Evolutionary conservation across 2,113 vertebrate species (phyloP), one percentile per base, ranked within the genome.

Genomic region (Peromyscus polionotus): DNA sequence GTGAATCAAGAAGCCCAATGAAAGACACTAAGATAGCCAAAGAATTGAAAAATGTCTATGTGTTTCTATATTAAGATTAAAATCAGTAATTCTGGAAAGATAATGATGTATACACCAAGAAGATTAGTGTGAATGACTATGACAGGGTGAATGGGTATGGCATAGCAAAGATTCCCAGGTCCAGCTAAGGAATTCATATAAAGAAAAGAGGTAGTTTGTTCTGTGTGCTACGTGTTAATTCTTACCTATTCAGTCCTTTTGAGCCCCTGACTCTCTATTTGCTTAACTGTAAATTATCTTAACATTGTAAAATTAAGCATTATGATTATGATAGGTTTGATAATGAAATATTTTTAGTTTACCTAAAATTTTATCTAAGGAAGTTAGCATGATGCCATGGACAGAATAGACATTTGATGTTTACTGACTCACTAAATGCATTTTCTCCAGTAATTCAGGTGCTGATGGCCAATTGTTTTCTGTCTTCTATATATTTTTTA

Each of bases 201-300:
- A 91, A 6, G 77, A 13, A 59, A 88, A 13, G 28, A 33, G 70
- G 9, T 59, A 84, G 31, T 20, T 85, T 88, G 24, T 79, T n/a
- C 17, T 81, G 10, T 2, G 59, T 20, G 1, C 48, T 59, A 86
- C 20, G 11, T 54, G 26, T 68, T 11, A 68, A 3, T 68, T 59
- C 68, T 61, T 59, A 13, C 17, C 16, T 93, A 80, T 20, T 31
- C 17, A 63, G 24, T n/a, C 3, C 13, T 86, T 8, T 57, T 75
- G 11, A 94, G 19, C 7, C 36, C 16, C 7, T 57, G 10, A 90
- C 67, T 84, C 39, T 57, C 20, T 90, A 45, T 91, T 59, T 91
- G 20, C 2, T 76, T 91, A 79, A 84, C 36, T 80, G 4, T 63
- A 88, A 48, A 97, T 57, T 83, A 94, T 87, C 87, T 77, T 26